Percentiles rank a stretch among this genome's conserved stretches.
Conservation (phyloP, 2,888 invertebrate genomes). For the Nebria salina region DNA sequence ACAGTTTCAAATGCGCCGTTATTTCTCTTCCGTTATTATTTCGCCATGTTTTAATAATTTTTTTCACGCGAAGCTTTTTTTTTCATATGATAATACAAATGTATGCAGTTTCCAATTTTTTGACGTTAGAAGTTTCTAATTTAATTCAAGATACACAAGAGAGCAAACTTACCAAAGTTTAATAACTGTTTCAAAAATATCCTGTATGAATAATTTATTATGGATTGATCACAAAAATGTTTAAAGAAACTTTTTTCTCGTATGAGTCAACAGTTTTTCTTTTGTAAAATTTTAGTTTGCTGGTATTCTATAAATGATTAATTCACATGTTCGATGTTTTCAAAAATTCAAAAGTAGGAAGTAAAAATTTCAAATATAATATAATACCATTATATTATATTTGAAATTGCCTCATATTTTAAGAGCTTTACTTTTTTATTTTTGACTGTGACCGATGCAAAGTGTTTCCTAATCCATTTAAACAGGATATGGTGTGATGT, state of each 20-base stretch:
- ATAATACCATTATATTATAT: no score
- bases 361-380: no score
- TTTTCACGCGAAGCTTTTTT: background rate
- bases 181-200: background rate
- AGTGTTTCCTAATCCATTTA: no score
- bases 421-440: no score
- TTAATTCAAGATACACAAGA: background rate
- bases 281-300: no score
- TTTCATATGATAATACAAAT: slow-evolving; percentile 3
- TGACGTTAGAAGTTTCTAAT: background rate
- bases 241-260: background rate
- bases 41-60: background rate
- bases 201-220: background rate
- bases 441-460: no score
- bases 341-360: no score
- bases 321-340: no score
- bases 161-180: background rate
- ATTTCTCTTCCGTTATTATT: background rate
- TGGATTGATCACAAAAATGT: background rate
- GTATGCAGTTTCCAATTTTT: background rate
- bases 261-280: no score
- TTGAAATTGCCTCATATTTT: no score
- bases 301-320: no score
- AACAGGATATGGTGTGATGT: no score
- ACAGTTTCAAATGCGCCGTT: slow-evolving; percentile 13